Base-by-base conservation (phyloP, 2,888 invertebrate genomes). In the Orchesella flavescens region DNA sequence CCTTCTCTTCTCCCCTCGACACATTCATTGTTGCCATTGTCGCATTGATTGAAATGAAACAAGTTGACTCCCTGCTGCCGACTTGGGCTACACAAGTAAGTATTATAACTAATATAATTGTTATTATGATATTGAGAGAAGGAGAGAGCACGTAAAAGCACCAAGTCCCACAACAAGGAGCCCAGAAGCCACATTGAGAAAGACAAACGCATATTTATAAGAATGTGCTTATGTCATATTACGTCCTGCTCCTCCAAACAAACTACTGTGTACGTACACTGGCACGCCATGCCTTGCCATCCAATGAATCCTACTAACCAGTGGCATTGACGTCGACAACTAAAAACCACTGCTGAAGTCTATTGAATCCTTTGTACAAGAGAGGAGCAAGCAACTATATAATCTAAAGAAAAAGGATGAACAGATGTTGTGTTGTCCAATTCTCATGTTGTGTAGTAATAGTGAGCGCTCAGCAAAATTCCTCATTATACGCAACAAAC, bases 1-100 rank as follows among this genome's bases (percentile, higher is more conserved):
- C 83, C 76, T 80, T 65, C 72, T 76, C 75, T 59, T 63, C 71
- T 69, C 80, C 76, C 86, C 76, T 81, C 68, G 71, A 78, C 82
- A 75, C 78, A 77, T 83, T 83, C 77, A 83, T 83, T 83, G 78
- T 83, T 77, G 72, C 57, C 66, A 72, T 76, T 83, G 76, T 75
- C 82, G 65, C 49, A 72, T 61, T 53, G 78, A 82, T 82, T 82
- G 82, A 46, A 82, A 63, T 71, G 74, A 74, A 44, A 68, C 69
- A 75, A 75, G 81, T 82, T 82, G 65, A 72, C 71, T 83, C 71
- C 72, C 65, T 66, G 34, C 78, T 75, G 17, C 53, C 53, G 15
- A 53, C 53, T 53, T n/a, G n/a, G n/a, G n/a, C 34, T 17, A 69
- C 49, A 4, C 46, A 43, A n/a, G n/a, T n/a, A 17, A 59, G 59